phyloP scores from a whole-genome alignment of 2,113 vertebrate species.

The Malurus elegans region DNA sequence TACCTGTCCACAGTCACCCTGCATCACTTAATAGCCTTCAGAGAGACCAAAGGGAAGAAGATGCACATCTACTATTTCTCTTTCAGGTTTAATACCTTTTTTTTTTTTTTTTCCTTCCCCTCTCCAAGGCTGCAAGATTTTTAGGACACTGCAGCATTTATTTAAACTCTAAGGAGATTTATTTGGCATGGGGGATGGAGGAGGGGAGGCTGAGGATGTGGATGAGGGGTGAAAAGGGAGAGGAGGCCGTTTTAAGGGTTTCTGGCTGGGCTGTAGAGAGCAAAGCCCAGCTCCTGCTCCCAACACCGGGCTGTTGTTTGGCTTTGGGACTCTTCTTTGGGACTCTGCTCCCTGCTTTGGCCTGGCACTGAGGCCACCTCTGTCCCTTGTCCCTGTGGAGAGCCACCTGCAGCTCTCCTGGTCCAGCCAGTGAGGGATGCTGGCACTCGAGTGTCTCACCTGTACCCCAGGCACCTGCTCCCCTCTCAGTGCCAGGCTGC shows the following conservation, averaged over 20 bases:
- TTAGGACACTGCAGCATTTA: not conserved
- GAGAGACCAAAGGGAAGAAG: slow-evolving; percentile 64
- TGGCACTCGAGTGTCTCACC: accelerated
- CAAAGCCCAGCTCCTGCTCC: not conserved
- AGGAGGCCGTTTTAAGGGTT: not conserved
- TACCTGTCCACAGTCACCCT: slow-evolving; percentile 71
- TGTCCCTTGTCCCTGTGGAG: not conserved
- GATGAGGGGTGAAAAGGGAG: not conserved
- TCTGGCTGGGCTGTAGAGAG: not conserved
- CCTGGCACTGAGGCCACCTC: not conserved
- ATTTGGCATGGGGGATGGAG: not conserved
- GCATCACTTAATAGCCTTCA: slow-evolving; percentile 71
- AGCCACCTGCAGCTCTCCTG: not conserved
- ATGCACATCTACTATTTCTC: slow-evolving; percentile 67
- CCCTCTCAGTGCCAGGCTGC: not conserved
- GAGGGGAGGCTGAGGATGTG: not conserved
- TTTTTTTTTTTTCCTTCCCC: accelerated
- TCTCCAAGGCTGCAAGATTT: not conserved
- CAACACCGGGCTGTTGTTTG: not conserved
- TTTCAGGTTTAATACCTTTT: slow-evolving; percentile 52
- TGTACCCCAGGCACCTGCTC: not conserved
- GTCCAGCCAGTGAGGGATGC: not conserved
- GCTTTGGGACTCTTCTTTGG: not conserved
- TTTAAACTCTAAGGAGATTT: slow-evolving; percentile 47
- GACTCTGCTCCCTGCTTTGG: not conserved